Evolutionary conservation across 2,113 vertebrate genomes (phyloP), one percentile per base, ranked within the genome.

Genomic region (Chloroceryle aenea): DNA sequence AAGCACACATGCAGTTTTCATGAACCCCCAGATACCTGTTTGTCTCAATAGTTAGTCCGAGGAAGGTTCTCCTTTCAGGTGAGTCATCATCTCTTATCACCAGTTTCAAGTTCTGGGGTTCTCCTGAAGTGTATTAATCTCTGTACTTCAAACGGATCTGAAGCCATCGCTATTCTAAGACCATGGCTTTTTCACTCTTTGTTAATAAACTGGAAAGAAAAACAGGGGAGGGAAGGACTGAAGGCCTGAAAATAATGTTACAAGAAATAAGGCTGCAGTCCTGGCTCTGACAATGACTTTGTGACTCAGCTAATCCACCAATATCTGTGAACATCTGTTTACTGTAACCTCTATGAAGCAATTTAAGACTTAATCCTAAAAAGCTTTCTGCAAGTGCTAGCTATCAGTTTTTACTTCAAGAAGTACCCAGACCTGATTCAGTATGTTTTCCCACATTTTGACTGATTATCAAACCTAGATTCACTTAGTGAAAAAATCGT

Each of bases 21-120:
- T 8, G 17, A 92, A 23, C 2, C 2, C 73, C 15, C 21, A 53
- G 36, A 64, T 20, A 48, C 8, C 32, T 22, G 2, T 50, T 36
- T 52, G 20, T 38, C 64, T 52, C 74, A 29, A 17, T 25, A 53
- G 23, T 79, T 58, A 62, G n/a, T n/a, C 56, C 36, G 27, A 40
- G 47, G 36, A 78, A 67, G 21, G 30, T 14, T 48, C 50, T 68
- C 25, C 19, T 47, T 61, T 64, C 0, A 0, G 4, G 4, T 43
- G 42, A 75, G 27, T 40, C 23, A 62, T 21, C 45, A 45, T 10
- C 53, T 82, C 61, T 29, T 42, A 67, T 11, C 27, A 73, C 7
- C 0, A 0, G 50, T 80, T 72, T 34, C 34, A 55, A 36, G 4
- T 48, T 47, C 52, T 78, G 29, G 10, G 4, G 7, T 32, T 53